Evolutionary conservation across 2,113 vertebrate genomes (phyloP), one percentile per base, ranked within the genome.

Genomic region (Hyperopisus bebe): DNA sequence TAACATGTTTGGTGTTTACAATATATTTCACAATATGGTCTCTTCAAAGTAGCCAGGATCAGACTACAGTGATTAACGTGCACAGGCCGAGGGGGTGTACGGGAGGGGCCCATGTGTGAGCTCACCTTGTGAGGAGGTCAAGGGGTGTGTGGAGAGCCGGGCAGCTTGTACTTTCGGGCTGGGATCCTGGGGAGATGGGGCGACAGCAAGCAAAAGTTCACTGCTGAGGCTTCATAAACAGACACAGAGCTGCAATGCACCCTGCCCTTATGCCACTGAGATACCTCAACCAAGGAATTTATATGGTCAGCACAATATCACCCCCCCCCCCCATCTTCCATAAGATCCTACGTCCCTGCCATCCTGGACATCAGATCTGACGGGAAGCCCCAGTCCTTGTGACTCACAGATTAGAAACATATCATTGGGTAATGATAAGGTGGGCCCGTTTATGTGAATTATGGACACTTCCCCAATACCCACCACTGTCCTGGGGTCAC

Each of bases 401-500:
- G 21, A 58, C 6, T 58, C 21, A 8, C 55, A 58, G 24, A 62
- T 62, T n/a, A 24, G 24, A 62, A 62, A 62, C 55, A 62, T 62
- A 62, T 62, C 55, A 62, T 62, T n/a, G 55, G 53, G 10, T 62
- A 24, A 58, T 53, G 15, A 53, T 62, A 62, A 62, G 24, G 24
- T 62, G 21, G 8, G 7, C 55, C 21, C 2, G 8, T 62, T 27
- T 31, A 27, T 70, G n/a, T 15, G n/a, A 70, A 70, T 70, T 70
- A 66, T 11, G 62, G 77, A 44, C 47, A 86, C 10, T 50, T 47
- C 13, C 19, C 1, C 31, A 55, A 39, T 87, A 53, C 85, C 8
- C 55, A 99, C 98, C 96, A 99, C 98, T 0, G 96, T 94, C 90
- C 98, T 98, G 0, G 98, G 97, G 94, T 98, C 98, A 31, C 96